A percentile compares a stretch with the other conserved stretches of the same genome.
Evolutionary conservation across 1,140 invertebrate genomes (phyloP).

Genomic region (Caerostris darwini): DNA sequence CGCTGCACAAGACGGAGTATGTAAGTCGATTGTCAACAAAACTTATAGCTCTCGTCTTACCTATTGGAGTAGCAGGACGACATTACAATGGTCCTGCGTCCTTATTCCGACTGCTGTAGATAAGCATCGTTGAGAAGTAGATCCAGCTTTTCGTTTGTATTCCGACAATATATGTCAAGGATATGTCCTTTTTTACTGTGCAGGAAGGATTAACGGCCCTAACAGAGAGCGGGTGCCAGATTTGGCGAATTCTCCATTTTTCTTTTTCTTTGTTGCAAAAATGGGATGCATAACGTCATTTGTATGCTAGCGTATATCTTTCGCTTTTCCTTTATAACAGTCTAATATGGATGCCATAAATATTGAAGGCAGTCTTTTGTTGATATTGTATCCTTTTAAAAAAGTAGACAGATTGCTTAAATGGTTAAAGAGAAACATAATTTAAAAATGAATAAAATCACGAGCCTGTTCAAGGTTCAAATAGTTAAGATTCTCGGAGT

Average conservation of each 20-base stretch:
- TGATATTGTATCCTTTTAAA: too few relatives aligned
- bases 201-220: not conserved
- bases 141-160: not conserved
- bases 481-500: too few relatives aligned
- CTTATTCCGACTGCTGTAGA: not conserved
- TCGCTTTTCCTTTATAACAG: too few relatives aligned
- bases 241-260: not conserved
- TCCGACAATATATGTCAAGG: not conserved
- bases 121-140: not conserved
- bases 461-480: too few relatives aligned
- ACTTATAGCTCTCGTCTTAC: not conserved
- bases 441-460: too few relatives aligned
- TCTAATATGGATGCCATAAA: too few relatives aligned
- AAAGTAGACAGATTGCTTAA: too few relatives aligned
- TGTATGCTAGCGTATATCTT: too few relatives aligned
- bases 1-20: constrained; percentile 23
- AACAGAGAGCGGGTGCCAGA: not conserved
- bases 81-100: not conserved
- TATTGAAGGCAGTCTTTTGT: too few relatives aligned
- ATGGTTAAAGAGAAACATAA: too few relatives aligned
- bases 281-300: too few relatives aligned
- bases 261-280: too few relatives aligned
- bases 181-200: not conserved
- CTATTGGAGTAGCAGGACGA: not conserved
- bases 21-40: constrained; percentile 47